Conservation (phyloP, 1,140 invertebrate species). For the Leptinotarsa lineolata region DNA sequence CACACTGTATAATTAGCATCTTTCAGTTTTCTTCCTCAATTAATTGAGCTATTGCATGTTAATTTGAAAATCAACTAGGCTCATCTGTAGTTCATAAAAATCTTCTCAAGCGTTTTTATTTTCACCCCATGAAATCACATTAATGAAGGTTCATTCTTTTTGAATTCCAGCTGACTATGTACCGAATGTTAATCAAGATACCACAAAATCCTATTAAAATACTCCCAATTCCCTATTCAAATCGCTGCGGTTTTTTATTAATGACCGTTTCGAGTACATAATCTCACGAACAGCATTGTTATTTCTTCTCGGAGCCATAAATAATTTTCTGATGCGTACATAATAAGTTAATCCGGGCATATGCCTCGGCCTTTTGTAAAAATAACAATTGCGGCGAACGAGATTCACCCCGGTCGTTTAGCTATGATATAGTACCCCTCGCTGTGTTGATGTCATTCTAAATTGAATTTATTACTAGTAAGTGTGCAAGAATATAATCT, state of each 20-base stretch:
- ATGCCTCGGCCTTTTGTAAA: constrained; percentile 39
- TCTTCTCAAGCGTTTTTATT: too few species aligned
- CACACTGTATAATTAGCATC: too few species aligned
- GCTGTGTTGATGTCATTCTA: constrained; percentile 34
- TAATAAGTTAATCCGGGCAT: constrained; percentile 43
- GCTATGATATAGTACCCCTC: constrained; percentile 38
- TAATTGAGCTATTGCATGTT: too few species aligned
- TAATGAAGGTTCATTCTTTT: too few species aligned
- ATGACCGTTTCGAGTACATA: constrained; percentile 22
- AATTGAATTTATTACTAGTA: constrained; percentile 35
- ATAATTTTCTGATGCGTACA: constrained; percentile 36
- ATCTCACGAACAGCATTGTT: constrained; percentile 22
- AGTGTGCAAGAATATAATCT: neutral
- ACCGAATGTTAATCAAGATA: neutral
- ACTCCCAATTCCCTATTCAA: constrained; percentile 17
- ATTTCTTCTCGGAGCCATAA: constrained; percentile 33
- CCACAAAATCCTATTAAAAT: constrained; percentile 23
- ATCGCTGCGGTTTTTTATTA: constrained; percentile 26
- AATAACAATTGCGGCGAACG: constrained; percentile 40
- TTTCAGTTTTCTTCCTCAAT: too few species aligned
- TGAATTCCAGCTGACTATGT: too few species aligned
- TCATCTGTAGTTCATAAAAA: too few species aligned
- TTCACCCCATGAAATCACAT: too few species aligned
- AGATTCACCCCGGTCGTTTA: constrained; percentile 35
- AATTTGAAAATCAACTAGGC: too few species aligned